Conservation (phyloP, 1,140 invertebrate species). For the Pseudomyrmex cubaensis region DNA sequence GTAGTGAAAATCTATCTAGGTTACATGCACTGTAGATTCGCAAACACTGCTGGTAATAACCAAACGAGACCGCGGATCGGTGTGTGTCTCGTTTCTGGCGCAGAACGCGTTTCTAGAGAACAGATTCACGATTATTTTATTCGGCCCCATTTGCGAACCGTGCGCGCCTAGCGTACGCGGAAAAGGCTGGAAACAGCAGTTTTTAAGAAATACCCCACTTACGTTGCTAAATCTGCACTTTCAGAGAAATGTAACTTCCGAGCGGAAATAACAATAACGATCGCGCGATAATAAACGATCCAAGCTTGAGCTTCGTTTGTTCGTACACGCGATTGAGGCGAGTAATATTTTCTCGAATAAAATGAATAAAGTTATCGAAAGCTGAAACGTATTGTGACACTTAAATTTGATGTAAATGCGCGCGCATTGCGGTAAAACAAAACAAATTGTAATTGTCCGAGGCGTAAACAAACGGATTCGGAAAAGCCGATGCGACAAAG, state of each 20-base stretch:
- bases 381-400: constrained; percentile 4
- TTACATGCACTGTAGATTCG: no score
- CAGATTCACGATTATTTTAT: constrained; percentile 17
- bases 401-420: background rate
- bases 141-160: background rate
- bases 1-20: no score
- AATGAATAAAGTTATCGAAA: background rate
- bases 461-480: background rate
- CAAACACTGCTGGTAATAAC: no score
- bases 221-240: background rate
- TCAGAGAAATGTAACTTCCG: no score
- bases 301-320: no score
- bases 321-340: no score
- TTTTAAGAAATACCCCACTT: background rate
- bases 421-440: background rate
- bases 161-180: background rate
- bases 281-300: no score
- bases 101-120: background rate
- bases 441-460: constrained; percentile 9
- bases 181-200: background rate
- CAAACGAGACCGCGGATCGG: no score
- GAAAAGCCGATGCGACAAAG: background rate
- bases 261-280: no score
- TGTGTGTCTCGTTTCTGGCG: background rate
- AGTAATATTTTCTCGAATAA: no score